phyloP scores from a whole-genome alignment of 2,888 invertebrate species.

The Candidula unifasciata region DNA sequence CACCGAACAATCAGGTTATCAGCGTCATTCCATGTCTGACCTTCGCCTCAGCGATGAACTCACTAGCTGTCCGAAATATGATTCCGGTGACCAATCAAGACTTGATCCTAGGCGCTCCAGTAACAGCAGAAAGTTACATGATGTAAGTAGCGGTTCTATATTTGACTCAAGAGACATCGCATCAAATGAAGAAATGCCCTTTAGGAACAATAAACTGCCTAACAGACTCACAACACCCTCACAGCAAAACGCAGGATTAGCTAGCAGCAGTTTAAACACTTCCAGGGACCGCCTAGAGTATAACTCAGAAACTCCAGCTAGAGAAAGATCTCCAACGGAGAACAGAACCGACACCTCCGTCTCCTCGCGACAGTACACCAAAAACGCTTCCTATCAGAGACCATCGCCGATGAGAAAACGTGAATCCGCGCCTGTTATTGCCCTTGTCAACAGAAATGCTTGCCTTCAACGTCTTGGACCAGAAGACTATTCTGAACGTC shows the following conservation, averaged over 20 bases:
- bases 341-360: no score
- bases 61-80: neutral
- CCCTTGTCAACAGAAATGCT: neutral
- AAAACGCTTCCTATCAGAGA: neutral
- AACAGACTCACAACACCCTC: neutral
- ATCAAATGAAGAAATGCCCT: neutral
- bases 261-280: neutral
- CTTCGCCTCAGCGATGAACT: neutral
- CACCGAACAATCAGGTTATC: neutral
- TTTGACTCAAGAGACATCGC: neutral
- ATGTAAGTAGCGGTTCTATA: neutral
- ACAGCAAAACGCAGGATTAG: neutral
- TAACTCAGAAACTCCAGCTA: neutral
- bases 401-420: conserved; percentile 15
- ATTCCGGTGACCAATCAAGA: neutral
- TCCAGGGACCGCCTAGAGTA: neutral
- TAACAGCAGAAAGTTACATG: neutral
- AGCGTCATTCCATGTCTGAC: neutral
- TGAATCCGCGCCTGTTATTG: conserved; percentile 8
- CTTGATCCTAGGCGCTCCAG: neutral
- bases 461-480: neutral
- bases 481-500: neutral
- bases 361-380: neutral
- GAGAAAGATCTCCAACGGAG: neutral
- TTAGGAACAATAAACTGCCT: neutral